Evolutionary conservation across 1,140 invertebrate genomes (phyloP).

Genomic region (Onthophagus taurus): DNA sequence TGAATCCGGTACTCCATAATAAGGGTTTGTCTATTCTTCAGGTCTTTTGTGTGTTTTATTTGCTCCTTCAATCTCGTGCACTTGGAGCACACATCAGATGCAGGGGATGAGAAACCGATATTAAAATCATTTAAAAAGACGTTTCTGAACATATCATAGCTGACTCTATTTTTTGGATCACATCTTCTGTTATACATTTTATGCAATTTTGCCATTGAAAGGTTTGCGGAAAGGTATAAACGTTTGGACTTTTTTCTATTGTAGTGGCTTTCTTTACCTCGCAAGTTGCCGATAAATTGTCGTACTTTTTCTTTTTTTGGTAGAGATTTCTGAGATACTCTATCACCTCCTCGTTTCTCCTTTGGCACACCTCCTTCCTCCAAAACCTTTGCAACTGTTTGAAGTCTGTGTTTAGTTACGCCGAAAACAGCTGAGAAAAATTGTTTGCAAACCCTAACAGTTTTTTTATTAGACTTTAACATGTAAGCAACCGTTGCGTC

Average conservation of each 20-base stretch:
- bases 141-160: not conserved
- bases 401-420: conserved; percentile 6
- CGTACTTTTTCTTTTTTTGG: no score
- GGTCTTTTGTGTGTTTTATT: conserved; percentile 10
- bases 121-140: conserved; percentile 1
- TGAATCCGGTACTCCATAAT: conserved; percentile 16
- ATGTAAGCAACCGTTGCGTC: no score
- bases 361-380: conserved; percentile 6
- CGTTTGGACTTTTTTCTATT: conserved; percentile 6
- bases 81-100: conserved; percentile 14
- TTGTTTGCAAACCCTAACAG: no score
- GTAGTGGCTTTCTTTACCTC: conserved; percentile 8
- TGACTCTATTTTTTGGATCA: not conserved
- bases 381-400: conserved; percentile 2
- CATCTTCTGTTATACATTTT: conserved; percentile 5
- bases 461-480: no score
- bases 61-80: conserved; percentile 14
- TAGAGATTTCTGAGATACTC: no score
- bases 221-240: not conserved
- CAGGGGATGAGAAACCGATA: conserved; percentile 16
- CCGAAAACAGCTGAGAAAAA: no score
- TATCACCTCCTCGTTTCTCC: no score
- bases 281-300: not conserved
- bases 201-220: conserved; percentile 1
- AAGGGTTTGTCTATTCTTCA: conserved; percentile 10